A percentile compares a stretch with the other conserved stretches of the same genome.
Conservation (phyloP, 2,888 invertebrate genomes). For the Mycogona germanica region DNA sequence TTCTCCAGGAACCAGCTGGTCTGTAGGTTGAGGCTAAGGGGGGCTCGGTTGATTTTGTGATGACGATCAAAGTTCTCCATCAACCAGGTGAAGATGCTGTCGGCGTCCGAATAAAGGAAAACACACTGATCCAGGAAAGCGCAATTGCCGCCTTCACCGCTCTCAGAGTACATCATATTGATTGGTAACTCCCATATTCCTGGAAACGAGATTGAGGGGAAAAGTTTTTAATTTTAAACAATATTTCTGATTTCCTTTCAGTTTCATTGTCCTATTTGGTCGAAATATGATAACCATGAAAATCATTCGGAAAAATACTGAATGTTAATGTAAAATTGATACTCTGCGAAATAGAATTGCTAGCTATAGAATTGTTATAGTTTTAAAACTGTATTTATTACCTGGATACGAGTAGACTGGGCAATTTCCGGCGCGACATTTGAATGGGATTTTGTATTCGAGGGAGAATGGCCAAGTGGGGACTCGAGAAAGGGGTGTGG, state of each 20-base stretch:
- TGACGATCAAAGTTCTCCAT: constrained; percentile 75
- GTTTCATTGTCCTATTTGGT: no score
- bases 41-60: constrained; percentile 39
- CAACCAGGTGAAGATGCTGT: constrained; percentile 57
- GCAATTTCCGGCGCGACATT: constrained; percentile 85
- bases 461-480: constrained; percentile 92
- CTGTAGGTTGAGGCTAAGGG: constrained; percentile 43
- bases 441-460: constrained; percentile 84
- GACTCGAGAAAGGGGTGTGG: constrained; percentile 61
- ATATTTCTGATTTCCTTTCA: background rate
- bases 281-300: background rate
- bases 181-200: constrained; percentile 87
- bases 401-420: constrained; percentile 81
- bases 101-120: constrained; percentile 64
- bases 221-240: no score
- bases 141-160: constrained; percentile 82
- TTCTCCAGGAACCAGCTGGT: constrained; percentile 91
- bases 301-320: background rate
- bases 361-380: background rate
- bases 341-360: no score
- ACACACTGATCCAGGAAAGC: constrained; percentile 87
- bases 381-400: no score
- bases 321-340: background rate
- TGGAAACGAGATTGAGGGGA: constrained; percentile 27
- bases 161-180: constrained; percentile 77